These are phyloP conservation scores for Pogonocichla stellata DNA, from an alignment of 2,113 vertebrate genomes.

Conservation along the genomic window DNA sequence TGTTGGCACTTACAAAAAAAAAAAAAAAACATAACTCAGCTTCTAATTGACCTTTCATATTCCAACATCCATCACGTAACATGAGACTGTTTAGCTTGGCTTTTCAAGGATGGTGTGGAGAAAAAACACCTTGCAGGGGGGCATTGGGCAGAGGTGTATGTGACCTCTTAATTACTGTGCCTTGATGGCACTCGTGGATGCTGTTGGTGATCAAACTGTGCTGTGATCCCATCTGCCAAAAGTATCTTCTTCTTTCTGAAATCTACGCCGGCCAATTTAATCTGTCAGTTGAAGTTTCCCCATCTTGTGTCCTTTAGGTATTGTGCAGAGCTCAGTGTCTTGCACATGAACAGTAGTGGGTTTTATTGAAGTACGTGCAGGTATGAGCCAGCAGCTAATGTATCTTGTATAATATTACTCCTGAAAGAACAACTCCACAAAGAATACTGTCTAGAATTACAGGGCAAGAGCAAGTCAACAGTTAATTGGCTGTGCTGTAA, in stretches of 20 bases:
- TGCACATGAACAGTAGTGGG: background rate
- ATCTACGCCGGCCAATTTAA: background rate
- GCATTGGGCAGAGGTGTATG: background rate
- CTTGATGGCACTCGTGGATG: background rate
- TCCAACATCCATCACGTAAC: background rate
- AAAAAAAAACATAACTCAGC: background rate
- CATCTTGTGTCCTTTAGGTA: background rate
- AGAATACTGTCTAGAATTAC: constrained; percentile 50
- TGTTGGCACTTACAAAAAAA: background rate
- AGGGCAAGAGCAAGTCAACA: constrained; percentile 60
- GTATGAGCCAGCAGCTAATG: constrained; percentile 1
- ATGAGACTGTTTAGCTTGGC: background rate
- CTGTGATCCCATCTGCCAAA: background rate
- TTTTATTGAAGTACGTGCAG: constrained; percentile 8
- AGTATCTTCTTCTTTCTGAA: background rate
- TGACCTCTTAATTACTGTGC: background rate
- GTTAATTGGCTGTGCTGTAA: constrained; percentile 63
- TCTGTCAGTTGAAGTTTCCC: background rate
- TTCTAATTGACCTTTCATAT: constrained; percentile 39
- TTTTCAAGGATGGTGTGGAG: background rate
- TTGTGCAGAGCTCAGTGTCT: background rate
- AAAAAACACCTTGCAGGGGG: background rate
- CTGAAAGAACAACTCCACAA: constrained; percentile 50
- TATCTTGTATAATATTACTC: constrained; percentile 22
- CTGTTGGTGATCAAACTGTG: background rate